Percentiles rank a stretch among this genome's conserved stretches.
phyloP scores from a whole-genome alignment of 2,797 vertebrate genomes.

The Carapus acus region DNA sequence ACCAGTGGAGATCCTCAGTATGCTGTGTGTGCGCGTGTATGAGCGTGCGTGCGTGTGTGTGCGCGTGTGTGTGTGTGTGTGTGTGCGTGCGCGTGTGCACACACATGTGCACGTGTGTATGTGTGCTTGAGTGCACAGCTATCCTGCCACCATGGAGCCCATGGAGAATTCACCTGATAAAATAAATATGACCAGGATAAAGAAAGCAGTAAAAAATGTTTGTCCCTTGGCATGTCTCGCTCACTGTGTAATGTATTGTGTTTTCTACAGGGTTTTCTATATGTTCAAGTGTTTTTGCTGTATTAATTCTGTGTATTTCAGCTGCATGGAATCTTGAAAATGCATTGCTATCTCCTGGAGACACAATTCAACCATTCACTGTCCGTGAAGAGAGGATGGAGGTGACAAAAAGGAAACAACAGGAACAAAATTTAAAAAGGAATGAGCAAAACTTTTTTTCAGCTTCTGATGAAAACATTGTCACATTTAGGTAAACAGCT shows the following conservation, averaged over 20 bases:
- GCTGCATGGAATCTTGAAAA: no score
- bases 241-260: constrained; percentile 63
- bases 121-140: constrained; percentile 54
- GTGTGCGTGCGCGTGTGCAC: constrained; percentile 49
- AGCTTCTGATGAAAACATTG: constrained; percentile 23
- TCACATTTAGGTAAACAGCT: constrained; percentile 40
- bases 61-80: no score
- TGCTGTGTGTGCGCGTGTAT: constrained; percentile 40
- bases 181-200: constrained; percentile 73
- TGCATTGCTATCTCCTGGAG: constrained; percentile 51
- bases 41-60: no score
- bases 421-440: no score
- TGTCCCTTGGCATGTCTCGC: constrained; percentile 61
- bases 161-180: constrained; percentile 69
- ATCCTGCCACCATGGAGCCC: constrained; percentile 64
- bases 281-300: constrained; percentile 45
- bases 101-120: constrained; percentile 34
- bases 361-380: constrained; percentile 31
- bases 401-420: background rate
- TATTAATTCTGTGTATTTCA: no score
- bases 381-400: no score
- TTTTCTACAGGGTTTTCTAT: constrained; percentile 46
- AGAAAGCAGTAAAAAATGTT: constrained; percentile 61
- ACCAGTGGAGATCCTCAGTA: constrained; percentile 67
- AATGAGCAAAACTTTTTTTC: no score